Percentiles rank a stretch among this genome's conserved stretches.
phyloP scores from a whole-genome alignment of 2,888 invertebrate genomes.

The Eubasilissa splendida region DNA sequence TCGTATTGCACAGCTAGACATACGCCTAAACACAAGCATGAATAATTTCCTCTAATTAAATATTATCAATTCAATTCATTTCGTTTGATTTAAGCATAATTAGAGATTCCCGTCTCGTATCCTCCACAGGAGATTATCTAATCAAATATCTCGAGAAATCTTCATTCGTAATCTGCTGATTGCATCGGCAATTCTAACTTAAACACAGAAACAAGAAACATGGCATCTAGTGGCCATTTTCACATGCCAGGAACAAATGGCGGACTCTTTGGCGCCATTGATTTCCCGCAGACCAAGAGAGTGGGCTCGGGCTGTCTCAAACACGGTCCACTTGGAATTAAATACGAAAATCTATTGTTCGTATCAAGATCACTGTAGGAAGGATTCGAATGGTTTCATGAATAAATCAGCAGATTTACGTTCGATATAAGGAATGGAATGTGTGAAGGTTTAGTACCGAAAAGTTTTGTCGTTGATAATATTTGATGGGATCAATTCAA shows the following conservation, averaged over 20 bases:
- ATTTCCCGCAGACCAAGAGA: not conserved
- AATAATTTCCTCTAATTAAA: not conserved
- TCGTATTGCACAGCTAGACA: no score
- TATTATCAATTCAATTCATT: constrained; percentile 7
- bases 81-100: not conserved
- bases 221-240: constrained; percentile 19
- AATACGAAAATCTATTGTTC: constrained; percentile 20
- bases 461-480: no score
- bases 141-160: constrained; percentile 49
- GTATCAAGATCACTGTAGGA: not conserved
- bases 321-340: constrained; percentile 3
- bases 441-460: not conserved
- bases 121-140: constrained; percentile 35
- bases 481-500: no score
- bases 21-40: not conserved
- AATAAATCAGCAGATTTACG: not conserved
- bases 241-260: constrained; percentile 22
- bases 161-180: constrained; percentile 29
- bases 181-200: constrained; percentile 9
- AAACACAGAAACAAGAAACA: constrained; percentile 16
- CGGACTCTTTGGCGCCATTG: constrained; percentile 31
- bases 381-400: constrained; percentile 2
- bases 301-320: constrained; percentile 18
- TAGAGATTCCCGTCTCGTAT: constrained; percentile 25
- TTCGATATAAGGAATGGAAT: not conserved